Evolutionary conservation across 2,113 vertebrate genomes (phyloP).

Genomic region (Colius striatus): DNA sequence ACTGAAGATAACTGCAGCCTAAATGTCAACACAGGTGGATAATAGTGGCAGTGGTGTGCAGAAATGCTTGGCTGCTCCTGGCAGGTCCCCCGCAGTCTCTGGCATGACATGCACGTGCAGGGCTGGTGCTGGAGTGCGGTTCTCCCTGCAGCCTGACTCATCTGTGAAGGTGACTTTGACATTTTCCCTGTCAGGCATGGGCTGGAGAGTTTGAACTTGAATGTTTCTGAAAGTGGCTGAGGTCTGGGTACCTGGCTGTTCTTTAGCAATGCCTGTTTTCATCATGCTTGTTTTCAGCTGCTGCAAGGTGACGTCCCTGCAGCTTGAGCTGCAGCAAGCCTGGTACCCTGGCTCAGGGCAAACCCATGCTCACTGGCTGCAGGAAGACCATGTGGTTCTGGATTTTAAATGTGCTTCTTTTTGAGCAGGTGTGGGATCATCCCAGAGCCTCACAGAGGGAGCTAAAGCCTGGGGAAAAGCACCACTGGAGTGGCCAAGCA

Average conservation of each 20-base stretch:
- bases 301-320: background rate
- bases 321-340: background rate
- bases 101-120: background rate
- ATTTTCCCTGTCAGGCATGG: too few species aligned
- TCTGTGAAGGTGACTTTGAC: background rate
- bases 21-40: background rate
- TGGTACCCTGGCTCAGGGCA: background rate
- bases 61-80: background rate
- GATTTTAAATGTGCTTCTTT: background rate
- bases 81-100: background rate
- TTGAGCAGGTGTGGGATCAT: background rate
- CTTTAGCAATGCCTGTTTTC: background rate
- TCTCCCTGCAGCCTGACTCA: background rate
- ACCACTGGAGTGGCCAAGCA: background rate
- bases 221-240: background rate
- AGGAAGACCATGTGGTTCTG: background rate
- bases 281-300: background rate
- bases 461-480: background rate
- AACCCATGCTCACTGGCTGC: accelerated
- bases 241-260: background rate
- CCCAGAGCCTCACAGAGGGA: background rate
- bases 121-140: background rate
- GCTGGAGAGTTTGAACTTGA: too few species aligned
- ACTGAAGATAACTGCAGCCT: background rate
- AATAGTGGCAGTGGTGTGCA: background rate